phyloP scores from a whole-genome alignment of 2,888 invertebrate species.

The Melanostoma scalare region DNA sequence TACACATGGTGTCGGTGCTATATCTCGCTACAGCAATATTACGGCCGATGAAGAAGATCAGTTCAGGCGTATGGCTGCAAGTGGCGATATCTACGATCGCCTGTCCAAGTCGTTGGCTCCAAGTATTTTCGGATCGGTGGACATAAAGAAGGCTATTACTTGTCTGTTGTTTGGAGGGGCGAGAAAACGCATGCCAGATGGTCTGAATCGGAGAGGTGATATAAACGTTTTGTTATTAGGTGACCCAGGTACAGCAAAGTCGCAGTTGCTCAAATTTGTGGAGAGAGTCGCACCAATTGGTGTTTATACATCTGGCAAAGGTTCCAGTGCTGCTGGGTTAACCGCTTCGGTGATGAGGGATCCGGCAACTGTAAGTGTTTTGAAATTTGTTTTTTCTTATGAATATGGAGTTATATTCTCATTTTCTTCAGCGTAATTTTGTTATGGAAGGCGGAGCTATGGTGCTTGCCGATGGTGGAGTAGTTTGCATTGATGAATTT shows the following conservation, averaged over 20 bases:
- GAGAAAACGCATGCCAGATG: conserved; percentile 95
- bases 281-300: conserved; percentile 96
- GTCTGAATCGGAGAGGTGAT: conserved; percentile 96
- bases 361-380: conserved; percentile 90
- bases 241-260: conserved; percentile 99
- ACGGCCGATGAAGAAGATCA: conserved; percentile 87
- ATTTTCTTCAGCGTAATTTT: conserved; percentile 90
- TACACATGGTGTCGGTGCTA: conserved; percentile 88
- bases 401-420: conserved; percentile 18
- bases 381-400: background rate
- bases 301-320: conserved; percentile 99
- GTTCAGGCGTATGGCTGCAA: conserved; percentile 89
- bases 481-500: conserved; percentile 99
- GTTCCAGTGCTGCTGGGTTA: conserved; percentile 98
- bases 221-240: conserved; percentile 97
- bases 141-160: conserved; percentile 98
- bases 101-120: conserved; percentile 96
- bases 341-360: conserved; percentile 98
- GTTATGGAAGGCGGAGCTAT: conserved; percentile 99
- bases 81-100: conserved; percentile 93
- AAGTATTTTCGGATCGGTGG: conserved; percentile 95
- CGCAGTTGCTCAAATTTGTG: conserved; percentile 98
- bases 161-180: conserved; percentile 97
- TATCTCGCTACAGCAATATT: conserved; percentile 83
- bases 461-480: conserved; percentile 99